Conservation (phyloP, 2,888 invertebrate genomes). For the Asteroscopus sphinx region DNA sequence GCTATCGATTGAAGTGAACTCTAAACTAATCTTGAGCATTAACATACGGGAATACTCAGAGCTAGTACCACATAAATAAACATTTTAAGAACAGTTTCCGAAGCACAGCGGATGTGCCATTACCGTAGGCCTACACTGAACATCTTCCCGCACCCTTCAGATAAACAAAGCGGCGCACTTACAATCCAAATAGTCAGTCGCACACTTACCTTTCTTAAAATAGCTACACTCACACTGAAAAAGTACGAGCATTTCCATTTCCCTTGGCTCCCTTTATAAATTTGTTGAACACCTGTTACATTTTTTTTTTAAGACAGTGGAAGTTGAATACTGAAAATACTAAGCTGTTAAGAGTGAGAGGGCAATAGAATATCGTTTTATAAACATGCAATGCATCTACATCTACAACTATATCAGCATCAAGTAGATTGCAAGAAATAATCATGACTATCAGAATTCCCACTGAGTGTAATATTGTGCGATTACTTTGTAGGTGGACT, state of each 20-base stretch:
- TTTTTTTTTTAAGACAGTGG: slow-evolving; percentile 21
- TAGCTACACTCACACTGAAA: slow-evolving; percentile 68
- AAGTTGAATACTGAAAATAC: neutral
- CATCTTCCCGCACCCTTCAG: slow-evolving; percentile 77
- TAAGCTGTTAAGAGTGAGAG: neutral
- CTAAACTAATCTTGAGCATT: slow-evolving; percentile 33
- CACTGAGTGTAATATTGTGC: no score
- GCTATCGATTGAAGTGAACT: slow-evolving; percentile 37
- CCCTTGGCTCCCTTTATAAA: slow-evolving; percentile 57
- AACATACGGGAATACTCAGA: slow-evolving; percentile 25
- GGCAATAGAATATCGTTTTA: neutral
- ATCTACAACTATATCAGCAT: neutral
- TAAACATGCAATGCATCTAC: no score
- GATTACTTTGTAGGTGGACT: no score
- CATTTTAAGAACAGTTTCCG: slow-evolving; percentile 56
- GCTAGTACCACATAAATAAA: slow-evolving; percentile 55
- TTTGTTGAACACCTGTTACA: slow-evolving; percentile 58
- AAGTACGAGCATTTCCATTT: slow-evolving; percentile 65
- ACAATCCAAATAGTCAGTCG: slow-evolving; percentile 67
- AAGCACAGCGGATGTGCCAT: slow-evolving; percentile 69
- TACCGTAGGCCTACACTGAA: slow-evolving; percentile 71
- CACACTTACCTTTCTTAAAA: slow-evolving; percentile 78
- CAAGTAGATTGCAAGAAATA: neutral
- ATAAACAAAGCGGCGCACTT: slow-evolving; percentile 84
- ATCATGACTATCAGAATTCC: neutral